Conservation (phyloP, 2,888 invertebrate genomes). For the Pheosia tremula region DNA sequence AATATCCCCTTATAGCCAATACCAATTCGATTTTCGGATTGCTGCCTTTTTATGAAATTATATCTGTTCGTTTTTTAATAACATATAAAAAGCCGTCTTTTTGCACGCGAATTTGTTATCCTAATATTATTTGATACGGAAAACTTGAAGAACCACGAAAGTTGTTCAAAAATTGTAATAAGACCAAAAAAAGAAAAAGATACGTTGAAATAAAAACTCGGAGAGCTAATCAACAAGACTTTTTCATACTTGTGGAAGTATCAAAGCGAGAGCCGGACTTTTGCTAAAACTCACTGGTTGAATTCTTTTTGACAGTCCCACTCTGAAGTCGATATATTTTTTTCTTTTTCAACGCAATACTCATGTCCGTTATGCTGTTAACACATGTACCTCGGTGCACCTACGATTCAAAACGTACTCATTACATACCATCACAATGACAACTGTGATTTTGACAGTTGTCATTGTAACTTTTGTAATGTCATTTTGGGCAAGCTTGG, state of each 20-base stretch:
- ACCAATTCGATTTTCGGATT: background rate
- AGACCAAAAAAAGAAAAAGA: conserved; percentile 57
- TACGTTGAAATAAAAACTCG: conserved; percentile 64
- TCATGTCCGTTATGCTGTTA: conserved; percentile 27
- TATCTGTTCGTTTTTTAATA: background rate
- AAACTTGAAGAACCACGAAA: conserved; percentile 50
- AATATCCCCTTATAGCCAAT: background rate
- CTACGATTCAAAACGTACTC: too few relatives aligned
- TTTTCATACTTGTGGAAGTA: conserved; percentile 68
- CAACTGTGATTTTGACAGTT: too few relatives aligned
- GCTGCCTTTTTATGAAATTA: background rate
- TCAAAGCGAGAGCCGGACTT: conserved; percentile 65
- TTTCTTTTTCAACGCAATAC: conserved; percentile 54
- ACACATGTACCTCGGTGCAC: too few relatives aligned
- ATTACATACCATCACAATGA: too few relatives aligned
- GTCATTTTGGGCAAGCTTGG: too few relatives aligned
- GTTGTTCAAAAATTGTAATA: conserved; percentile 56
- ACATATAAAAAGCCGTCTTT: conserved; percentile 41
- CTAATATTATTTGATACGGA: conserved; percentile 46
- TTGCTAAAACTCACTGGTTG: conserved; percentile 58
- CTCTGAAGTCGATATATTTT: conserved; percentile 50
- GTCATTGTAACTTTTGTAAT: too few relatives aligned
- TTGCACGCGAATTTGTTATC: conserved; percentile 38
- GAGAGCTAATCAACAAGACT: conserved; percentile 73
- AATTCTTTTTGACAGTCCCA: conserved; percentile 46